Conservation (phyloP, 2,113 vertebrate species). For the Colistium nudipinnis region DNA sequence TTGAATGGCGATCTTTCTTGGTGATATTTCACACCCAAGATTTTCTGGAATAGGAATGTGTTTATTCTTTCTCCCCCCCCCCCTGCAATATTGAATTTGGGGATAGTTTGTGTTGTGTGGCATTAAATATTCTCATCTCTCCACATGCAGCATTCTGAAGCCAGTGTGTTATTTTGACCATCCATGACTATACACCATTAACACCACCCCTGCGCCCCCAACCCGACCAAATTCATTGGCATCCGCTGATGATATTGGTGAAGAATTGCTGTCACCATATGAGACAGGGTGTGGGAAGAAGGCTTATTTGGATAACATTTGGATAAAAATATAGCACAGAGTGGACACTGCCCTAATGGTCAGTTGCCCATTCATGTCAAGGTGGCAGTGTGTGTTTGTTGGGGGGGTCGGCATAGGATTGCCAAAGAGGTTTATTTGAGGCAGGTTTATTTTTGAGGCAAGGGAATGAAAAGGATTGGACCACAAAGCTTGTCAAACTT, state of each 20-base stretch:
- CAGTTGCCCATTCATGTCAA: slow-evolving; percentile 79
- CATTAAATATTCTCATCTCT: slow-evolving; percentile 76
- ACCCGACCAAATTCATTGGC: slow-evolving; percentile 79
- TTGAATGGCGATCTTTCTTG: slow-evolving; percentile 75
- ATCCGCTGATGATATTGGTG: slow-evolving; percentile 83
- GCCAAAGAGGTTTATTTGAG: slow-evolving; percentile 79
- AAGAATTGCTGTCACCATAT: slow-evolving; percentile 79
- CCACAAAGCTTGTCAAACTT: slow-evolving; percentile 80
- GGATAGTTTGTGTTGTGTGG: slow-evolving; percentile 62
- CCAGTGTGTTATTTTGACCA: slow-evolving; percentile 74
- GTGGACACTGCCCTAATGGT: slow-evolving; percentile 81
- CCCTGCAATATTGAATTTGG: slow-evolving; percentile 70
- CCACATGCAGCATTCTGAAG: slow-evolving; percentile 70
- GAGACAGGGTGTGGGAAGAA: slow-evolving; percentile 61
- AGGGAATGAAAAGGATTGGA: slow-evolving; percentile 74
- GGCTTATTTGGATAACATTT: slow-evolving; percentile 75
- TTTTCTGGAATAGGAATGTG: slow-evolving; percentile 74
- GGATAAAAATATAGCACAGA: slow-evolving; percentile 82
- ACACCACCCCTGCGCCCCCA: slow-evolving; percentile 30
- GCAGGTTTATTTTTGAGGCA: slow-evolving; percentile 76
- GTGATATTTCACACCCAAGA: slow-evolving; percentile 66
- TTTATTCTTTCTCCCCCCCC: slow-evolving; percentile 58
- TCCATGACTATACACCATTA: slow-evolving; percentile 65
- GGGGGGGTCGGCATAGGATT: slow-evolving; percentile 64
- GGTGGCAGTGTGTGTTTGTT: slow-evolving; percentile 69